Evolutionary conservation across 2,888 invertebrate species (phyloP).

Genomic region (Cantharis nigra): DNA sequence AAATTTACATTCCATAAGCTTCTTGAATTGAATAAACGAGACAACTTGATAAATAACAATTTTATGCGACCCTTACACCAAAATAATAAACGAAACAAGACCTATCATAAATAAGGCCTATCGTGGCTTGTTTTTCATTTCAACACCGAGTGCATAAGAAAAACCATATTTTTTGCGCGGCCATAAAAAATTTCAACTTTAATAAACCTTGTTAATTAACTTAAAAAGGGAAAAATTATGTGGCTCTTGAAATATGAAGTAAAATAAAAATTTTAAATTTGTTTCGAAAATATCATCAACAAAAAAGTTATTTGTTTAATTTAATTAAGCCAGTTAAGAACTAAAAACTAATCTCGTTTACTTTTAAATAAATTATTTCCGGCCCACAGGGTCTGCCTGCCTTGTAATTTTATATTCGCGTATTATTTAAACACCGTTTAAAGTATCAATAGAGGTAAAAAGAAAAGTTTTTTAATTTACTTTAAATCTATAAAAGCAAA

Average conservation of each 20-base stretch:
- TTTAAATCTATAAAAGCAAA: neutral
- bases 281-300: neutral
- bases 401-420: neutral
- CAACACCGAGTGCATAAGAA: neutral
- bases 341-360: neutral
- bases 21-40: conserved; percentile 3
- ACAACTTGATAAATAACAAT: conserved; percentile 22
- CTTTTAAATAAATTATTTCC: neutral
- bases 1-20: conserved; percentile 8
- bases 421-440: neutral
- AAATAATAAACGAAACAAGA: conserved; percentile 6
- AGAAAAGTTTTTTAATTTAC: neutral
- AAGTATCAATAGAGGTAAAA: neutral
- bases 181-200: neutral
- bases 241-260: neutral
- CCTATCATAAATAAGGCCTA: conserved; percentile 1
- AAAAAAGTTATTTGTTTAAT: neutral
- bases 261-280: neutral
- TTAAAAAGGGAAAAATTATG: neutral
- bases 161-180: neutral
- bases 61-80: conserved; percentile 2
- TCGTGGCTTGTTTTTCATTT: neutral
- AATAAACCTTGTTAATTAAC: conserved; percentile 1
- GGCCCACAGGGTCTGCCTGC: neutral
- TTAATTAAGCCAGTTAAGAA: neutral